Base-by-base conservation (phyloP, 2,113 vertebrate genomes). In the Butastur rufipennis region DNA sequence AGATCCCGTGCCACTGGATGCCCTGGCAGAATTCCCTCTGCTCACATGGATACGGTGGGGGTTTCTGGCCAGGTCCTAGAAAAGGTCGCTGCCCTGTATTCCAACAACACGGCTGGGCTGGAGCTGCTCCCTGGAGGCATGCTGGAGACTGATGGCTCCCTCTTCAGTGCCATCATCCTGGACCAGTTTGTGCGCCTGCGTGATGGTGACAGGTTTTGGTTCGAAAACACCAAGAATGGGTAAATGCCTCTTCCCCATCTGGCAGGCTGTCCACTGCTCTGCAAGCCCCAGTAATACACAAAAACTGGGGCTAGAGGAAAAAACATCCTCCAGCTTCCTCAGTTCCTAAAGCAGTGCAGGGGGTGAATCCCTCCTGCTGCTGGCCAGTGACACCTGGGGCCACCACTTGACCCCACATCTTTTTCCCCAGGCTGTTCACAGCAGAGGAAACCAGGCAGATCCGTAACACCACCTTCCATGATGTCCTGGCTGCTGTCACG, bases 131-230 rank as follows among this genome's bases (percentile, higher is more conserved):
- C 98, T 0, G 99, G 99, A 63, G 99, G 98, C 14, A 97, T 99
- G 81, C 79, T 99, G 81, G 99, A 99, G 95, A 97, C 95, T 42
- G 4, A 97, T 0, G 45, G 98, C 4, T 92, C 95, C 42, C 98
- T 99, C 77, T 99, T 99, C 96, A 97, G 97, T 0, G 17, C 98
- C 81, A 99, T 99, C 40, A 97, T 99, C 72, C 77, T 99, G 32
- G 98, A 99, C 61, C 99, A 99, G 98, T 99, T 99, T 95, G 93
- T 98, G 87, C 99, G 99, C 38, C 97, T 99, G 70, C 98, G 99
- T 58, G 99, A 99, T 3, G 98, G 99, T 0, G 99, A 99, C 90
- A 99, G 99, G 25, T 99, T 99, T 96, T 99, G 99, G 99, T 99
- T 99, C 3, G 99, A 99, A 98, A 99, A 99, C 86, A 98, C 92